A percentile compares a stretch with the other conserved stretches of the same genome.
Evolutionary conservation across 2,888 invertebrate species (phyloP).

Genomic region (Polydrusus cervinus): DNA sequence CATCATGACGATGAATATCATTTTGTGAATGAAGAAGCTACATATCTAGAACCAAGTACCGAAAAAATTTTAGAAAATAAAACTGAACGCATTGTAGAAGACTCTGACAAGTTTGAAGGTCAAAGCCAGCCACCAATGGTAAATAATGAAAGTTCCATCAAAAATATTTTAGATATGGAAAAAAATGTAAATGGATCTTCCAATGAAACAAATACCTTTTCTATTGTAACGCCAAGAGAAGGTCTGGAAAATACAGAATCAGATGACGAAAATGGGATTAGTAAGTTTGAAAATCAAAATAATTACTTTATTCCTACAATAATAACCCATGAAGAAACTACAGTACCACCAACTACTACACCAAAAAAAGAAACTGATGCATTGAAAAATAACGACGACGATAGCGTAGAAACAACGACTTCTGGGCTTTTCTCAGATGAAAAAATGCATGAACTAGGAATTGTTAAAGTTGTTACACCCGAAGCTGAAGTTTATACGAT

Average conservation of each 20-base stretch:
- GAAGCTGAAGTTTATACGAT: constrained; percentile 54
- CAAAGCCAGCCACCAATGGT: neutral
- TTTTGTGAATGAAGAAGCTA: constrained; percentile 50
- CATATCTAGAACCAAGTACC: constrained; percentile 48
- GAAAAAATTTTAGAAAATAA: constrained; percentile 28
- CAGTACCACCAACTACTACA: neutral
- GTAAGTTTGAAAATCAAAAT: neutral
- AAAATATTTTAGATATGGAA: neutral
- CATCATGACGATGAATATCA: constrained; percentile 48
- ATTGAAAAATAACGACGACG: neutral
- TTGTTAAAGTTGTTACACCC: constrained; percentile 52
- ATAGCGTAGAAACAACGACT: constrained; percentile 16
- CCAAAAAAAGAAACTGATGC: constrained; percentile 7
- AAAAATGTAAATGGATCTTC: neutral
- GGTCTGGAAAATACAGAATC: neutral
- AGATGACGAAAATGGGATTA: constrained; percentile 2
- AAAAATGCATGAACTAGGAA: constrained; percentile 29
- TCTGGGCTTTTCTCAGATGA: constrained; percentile 23
- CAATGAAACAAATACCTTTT: neutral
- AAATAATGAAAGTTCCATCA: neutral
- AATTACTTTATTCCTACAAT: constrained; percentile 33
- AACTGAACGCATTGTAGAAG: constrained; percentile 20
- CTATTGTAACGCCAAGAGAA: neutral
- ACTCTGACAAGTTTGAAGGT: neutral
- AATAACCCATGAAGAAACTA: constrained; percentile 20